Evolutionary conservation across 2,888 invertebrate species (phyloP).

Genomic region (Ernsta delagoae): DNA sequence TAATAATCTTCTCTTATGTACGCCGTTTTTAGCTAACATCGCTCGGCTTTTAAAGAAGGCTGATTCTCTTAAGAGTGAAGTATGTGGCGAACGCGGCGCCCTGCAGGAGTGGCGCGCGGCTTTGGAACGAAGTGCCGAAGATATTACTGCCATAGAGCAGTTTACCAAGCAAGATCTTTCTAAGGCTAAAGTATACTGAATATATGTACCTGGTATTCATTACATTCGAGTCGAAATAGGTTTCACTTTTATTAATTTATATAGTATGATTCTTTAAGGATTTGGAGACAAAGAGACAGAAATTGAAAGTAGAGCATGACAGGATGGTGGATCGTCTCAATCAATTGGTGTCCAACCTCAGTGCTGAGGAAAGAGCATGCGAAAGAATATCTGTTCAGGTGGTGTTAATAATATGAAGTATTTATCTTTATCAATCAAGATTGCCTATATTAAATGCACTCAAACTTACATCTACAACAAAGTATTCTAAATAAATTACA

Average conservation of each 20-base stretch:
- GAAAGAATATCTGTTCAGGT: conserved; percentile 79
- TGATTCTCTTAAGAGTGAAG: conserved; percentile 86
- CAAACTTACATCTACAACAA: no score
- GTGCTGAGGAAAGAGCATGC: conserved; percentile 76
- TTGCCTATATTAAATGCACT: no score
- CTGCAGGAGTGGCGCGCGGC: conserved; percentile 90
- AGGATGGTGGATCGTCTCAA: conserved; percentile 70
- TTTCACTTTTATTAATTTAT: neutral
- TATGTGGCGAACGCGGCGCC: conserved; percentile 88
- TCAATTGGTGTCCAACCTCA: conserved; percentile 76
- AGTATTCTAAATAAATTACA: no score
- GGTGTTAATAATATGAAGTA: neutral
- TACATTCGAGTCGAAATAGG: no score
- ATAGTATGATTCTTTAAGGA: conserved; percentile 50
- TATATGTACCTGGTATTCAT: neutral
- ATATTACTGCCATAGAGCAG: conserved; percentile 88
- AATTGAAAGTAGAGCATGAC: conserved; percentile 77
- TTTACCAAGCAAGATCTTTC: conserved; percentile 89
- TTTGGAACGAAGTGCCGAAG: conserved; percentile 87
- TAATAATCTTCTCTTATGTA: no score
- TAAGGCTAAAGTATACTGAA: conserved; percentile 81
- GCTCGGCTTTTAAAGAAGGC: conserved; percentile 84
- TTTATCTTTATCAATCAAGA: no score
- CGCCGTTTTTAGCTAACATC: conserved; percentile 71
- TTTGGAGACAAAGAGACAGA: conserved; percentile 72